phyloP scores from a whole-genome alignment of 1,140 invertebrate species.

The Bombus waltoni region DNA sequence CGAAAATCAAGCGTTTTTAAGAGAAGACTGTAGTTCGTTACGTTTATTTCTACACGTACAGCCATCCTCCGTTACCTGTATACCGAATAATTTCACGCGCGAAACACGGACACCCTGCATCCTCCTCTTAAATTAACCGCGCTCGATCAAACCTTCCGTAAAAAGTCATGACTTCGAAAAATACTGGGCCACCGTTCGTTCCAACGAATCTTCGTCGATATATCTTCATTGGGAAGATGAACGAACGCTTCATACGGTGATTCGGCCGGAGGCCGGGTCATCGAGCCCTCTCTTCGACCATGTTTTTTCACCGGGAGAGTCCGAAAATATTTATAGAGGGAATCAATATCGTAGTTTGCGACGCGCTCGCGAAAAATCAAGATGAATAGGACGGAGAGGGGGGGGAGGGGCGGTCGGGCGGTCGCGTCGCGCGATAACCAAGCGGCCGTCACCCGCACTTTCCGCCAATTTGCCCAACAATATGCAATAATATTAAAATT shows the following conservation, averaged over 20 bases:
- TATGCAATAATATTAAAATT: conserved; percentile 77
- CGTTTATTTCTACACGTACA: too few species aligned
- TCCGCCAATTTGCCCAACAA: conserved; percentile 72
- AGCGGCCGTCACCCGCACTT: conserved; percentile 61
- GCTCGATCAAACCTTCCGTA: neutral
- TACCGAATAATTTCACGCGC: too few species aligned
- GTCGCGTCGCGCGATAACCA: conserved; percentile 59
- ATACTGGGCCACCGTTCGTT: neutral
- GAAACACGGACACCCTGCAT: neutral
- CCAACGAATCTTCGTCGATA: neutral
- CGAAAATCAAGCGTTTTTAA: too few species aligned
- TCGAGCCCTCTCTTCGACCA: neutral
- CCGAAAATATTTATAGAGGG: conserved; percentile 53
- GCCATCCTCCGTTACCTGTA: too few species aligned
- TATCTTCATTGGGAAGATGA: conserved; percentile 35
- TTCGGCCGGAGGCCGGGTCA: neutral
- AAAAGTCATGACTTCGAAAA: neutral
- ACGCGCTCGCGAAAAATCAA: conserved; percentile 61
- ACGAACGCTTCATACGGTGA: conserved; percentile 1
- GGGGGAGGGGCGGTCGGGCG: too few species aligned
- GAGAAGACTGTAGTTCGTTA: too few species aligned
- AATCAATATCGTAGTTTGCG: conserved; percentile 62
- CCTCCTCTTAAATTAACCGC: neutral
- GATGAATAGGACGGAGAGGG: conserved; percentile 56
- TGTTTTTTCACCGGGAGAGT: conserved; percentile 9